These are phyloP conservation scores for Babyrousa celebensis DNA, from an alignment of 2,797 vertebrate genomes.

Conservation along the genomic window DNA sequence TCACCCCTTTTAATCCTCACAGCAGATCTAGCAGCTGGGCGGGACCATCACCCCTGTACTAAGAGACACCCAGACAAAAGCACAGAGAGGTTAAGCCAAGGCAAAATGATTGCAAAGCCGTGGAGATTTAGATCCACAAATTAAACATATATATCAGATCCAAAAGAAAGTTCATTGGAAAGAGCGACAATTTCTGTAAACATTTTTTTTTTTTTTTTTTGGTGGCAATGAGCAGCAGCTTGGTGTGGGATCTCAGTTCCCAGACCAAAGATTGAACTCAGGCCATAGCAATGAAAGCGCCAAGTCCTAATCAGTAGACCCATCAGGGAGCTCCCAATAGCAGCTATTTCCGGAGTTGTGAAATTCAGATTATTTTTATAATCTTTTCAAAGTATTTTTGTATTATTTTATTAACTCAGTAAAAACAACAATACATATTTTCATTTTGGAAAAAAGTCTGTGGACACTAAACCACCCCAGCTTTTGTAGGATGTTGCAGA, in stretches of 20 bases:
- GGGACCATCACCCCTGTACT: neutral
- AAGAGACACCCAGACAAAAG: neutral
- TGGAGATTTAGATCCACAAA: neutral
- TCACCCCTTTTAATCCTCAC: neutral
- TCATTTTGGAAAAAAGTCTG: neutral
- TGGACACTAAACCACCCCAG: neutral
- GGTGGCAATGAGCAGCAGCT: no score
- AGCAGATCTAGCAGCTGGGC: neutral
- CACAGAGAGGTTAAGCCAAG: neutral
- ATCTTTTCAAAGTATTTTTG: neutral
- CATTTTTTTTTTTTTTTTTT: no score
- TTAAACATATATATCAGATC: neutral
- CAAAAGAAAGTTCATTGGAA: neutral
- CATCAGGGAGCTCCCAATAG: no score
- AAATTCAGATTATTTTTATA: neutral
- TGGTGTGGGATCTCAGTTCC: no score
- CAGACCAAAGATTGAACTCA: no score
- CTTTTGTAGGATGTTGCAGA: neutral
- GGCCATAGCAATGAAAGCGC: no score
- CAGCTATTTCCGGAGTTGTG: neutral
- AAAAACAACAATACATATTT: neutral
- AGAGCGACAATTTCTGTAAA: no score
- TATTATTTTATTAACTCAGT: neutral
- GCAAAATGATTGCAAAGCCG: neutral
- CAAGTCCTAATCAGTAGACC: no score